Percentiles rank a stretch among this genome's conserved stretches.
phyloP scores from a whole-genome alignment of 2,113 vertebrate genomes.

The Microcebus tavaratra region DNA sequence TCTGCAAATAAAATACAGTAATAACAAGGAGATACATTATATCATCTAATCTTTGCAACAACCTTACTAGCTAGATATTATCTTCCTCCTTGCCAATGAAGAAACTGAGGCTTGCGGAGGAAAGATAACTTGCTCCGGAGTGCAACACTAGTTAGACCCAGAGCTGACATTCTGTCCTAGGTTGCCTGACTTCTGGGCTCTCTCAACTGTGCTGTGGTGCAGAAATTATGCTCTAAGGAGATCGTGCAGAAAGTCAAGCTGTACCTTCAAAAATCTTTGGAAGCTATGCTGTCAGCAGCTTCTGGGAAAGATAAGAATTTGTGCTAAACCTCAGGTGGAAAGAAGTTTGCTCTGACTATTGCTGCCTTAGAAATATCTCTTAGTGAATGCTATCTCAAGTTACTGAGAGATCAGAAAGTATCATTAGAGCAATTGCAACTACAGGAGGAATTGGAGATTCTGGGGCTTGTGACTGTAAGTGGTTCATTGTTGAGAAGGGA shows the following conservation, averaged over 20 bases:
- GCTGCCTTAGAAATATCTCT: slow-evolving; percentile 12
- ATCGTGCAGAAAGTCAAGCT: not conserved
- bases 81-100: not conserved
- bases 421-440: not conserved
- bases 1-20: not conserved
- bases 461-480: not conserved
- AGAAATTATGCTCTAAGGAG: not conserved
- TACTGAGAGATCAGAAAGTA: not conserved
- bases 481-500: not conserved
- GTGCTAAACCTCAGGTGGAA: not conserved
- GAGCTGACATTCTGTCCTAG: not conserved
- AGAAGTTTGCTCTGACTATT: not conserved
- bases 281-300: not conserved
- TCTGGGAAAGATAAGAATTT: slow-evolving; percentile 4
- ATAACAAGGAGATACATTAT: not conserved
- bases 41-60: not conserved
- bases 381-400: not conserved
- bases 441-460: not conserved
- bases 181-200: not conserved
- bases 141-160: not conserved
- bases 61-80: not conserved
- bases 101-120: not conserved
- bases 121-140: not conserved
- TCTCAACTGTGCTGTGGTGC: not conserved
- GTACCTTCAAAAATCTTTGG: not conserved